Conservation (phyloP, 2,888 invertebrate species). For the Epirrhoe alternata region DNA sequence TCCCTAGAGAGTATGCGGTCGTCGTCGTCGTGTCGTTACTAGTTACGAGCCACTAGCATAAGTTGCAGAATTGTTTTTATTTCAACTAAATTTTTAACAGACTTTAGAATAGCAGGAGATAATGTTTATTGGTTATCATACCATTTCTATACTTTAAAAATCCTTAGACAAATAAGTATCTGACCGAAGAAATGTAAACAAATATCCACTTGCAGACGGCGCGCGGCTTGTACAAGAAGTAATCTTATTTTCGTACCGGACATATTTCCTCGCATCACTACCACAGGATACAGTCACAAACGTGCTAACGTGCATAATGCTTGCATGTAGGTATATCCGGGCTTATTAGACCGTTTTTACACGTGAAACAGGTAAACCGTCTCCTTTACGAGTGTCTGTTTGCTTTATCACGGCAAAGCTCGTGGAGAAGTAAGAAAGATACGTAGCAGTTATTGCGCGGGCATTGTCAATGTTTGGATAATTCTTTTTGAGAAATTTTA, state of each 20-base stretch:
- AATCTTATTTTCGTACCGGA: slow-evolving; percentile 40
- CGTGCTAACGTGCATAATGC: slow-evolving; percentile 36
- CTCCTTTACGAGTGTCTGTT: not conserved
- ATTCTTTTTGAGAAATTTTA: not conserved
- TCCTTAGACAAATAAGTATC: not conserved
- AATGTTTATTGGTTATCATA: not conserved
- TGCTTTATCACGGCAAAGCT: not conserved
- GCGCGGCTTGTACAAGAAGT: slow-evolving; percentile 21
- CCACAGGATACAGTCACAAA: slow-evolving; percentile 31
- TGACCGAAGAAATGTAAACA: slow-evolving; percentile 5
- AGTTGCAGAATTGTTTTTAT: slow-evolving; percentile 5
- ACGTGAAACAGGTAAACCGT: not conserved
- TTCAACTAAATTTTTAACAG: not conserved
- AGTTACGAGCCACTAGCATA: slow-evolving; percentile 2
- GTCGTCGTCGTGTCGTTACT: slow-evolving; percentile 4
- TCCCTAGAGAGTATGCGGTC: slow-evolving; percentile 18
- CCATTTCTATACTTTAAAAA: too few species aligned
- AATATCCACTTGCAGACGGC: slow-evolving; percentile 8
- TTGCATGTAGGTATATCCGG: slow-evolving; percentile 49
- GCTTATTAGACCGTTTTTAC: slow-evolving; percentile 49
- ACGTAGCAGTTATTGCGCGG: not conserved
- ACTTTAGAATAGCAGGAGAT: not conserved
- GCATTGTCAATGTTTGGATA: not conserved
- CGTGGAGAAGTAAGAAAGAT: too few species aligned
- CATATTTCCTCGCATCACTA: slow-evolving; percentile 40